Evolutionary conservation across 2,797 vertebrate genomes (phyloP), one percentile per base, ranked within the genome.

Genomic region (Mycteria americana): DNA sequence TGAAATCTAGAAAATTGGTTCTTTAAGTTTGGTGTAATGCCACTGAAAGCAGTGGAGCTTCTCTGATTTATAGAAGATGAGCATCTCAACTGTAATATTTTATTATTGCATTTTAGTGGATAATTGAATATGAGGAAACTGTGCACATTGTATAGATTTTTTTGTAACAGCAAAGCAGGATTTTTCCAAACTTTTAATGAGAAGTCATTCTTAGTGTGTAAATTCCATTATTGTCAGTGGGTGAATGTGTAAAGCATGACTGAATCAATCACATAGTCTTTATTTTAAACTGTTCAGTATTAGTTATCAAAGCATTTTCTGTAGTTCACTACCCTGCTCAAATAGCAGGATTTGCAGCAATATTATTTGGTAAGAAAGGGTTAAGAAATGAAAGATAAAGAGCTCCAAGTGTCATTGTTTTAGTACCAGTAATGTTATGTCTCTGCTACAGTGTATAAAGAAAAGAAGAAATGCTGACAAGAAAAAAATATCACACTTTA

Each of bases 391-490:
- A 83, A 93, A 89, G 85, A 93, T 76, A 86, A 92, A 95, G 69
- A 95, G 51, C 77, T 90, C 64, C 31, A 75, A 89, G 67, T 86
- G 50, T 92, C 94, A 92, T 93, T 96, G 95, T 88, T 96, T 94
- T 95, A 97, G 24, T 92, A 81, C 50, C 39, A 85, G 69, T 54
- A 43, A n/a, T 65, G 84, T 93, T 93, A 79, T 92, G 74, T 95
- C 92, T 93, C 94, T 92, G 56, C 79, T 80, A 56, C 64, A 57
- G 43, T 56, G 65, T 79, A 94, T 88, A 89, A 92, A 94, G 82
- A 78, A 75, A 88, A 86, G 74, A 85, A 92, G 89, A 96, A 94
- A 86, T 88, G 94, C 93, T 95, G 95, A 97, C 95, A 95, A 96
- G 84, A 87, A 85, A 93, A 73, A 60, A 95, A 93, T 72, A 93